These are phyloP conservation scores for Adelphocoris suturalis DNA, from an alignment of 2,888 invertebrate genomes.

Conservation along the genomic window DNA sequence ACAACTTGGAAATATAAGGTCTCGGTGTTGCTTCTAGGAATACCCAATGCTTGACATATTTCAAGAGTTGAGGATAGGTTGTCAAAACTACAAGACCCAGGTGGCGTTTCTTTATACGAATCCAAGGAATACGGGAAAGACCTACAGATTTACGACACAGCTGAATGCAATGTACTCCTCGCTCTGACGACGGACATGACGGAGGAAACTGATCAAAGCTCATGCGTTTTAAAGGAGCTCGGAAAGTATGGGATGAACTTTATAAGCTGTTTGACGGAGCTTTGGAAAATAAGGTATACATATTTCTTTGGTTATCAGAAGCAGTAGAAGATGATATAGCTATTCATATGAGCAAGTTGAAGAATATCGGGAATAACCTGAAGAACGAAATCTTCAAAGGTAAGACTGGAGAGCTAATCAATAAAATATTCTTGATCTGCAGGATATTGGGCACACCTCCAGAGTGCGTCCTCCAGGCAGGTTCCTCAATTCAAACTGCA, in stretches of 20 bases:
- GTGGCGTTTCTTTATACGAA: neutral
- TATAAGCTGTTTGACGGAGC: neutral
- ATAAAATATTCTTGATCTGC: neutral
- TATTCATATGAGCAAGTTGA: neutral
- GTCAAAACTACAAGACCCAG: neutral
- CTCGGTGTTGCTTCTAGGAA: no score
- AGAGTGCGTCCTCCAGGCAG: no score
- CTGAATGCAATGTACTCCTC: neutral
- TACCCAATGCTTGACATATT: neutral
- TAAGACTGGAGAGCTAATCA: neutral
- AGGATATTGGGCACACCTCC: no score
- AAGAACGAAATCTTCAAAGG: neutral
- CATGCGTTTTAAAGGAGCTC: neutral
- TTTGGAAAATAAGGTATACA: neutral
- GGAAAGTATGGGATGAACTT: neutral
- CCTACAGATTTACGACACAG: neutral
- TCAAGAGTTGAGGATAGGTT: neutral
- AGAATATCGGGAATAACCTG: neutral
- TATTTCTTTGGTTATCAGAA: conserved; percentile 18
- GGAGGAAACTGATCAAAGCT: neutral
- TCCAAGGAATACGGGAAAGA: neutral
- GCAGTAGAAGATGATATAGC: neutral
- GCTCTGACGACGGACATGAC: neutral
- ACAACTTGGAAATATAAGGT: no score
- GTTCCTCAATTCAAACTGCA: no score